These are phyloP conservation scores for Coelopa frigida DNA, from an alignment of 1,140 invertebrate species.

Conservation along the genomic window DNA sequence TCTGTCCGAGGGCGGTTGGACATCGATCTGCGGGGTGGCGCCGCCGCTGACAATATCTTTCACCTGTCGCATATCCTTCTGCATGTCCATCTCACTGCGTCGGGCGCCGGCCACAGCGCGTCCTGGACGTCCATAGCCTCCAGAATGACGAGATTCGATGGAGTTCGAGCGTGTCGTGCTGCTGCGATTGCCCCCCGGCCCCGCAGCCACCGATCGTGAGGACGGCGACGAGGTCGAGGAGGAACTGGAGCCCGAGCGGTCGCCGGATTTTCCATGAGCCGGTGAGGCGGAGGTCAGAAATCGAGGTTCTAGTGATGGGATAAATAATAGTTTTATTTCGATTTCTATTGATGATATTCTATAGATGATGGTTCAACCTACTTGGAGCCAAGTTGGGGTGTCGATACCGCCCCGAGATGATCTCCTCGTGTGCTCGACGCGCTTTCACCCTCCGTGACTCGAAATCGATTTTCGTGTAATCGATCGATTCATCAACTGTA, in stretches of 20 bases:
- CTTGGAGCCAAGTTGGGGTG: slow-evolving; percentile 39
- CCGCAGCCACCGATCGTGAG: slow-evolving; percentile 8
- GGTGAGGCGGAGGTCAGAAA: too few relatives aligned
- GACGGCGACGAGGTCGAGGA: slow-evolving; percentile 31
- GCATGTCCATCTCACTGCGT: slow-evolving; percentile 38
- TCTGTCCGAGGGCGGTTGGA: slow-evolving; percentile 32
- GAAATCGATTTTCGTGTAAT: slow-evolving; percentile 42
- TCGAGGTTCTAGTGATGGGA: slow-evolving; percentile 21
- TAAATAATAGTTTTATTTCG: background rate
- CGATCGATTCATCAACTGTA: slow-evolving; percentile 38
- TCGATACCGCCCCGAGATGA: slow-evolving; percentile 41
- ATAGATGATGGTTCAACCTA: slow-evolving; percentile 18
- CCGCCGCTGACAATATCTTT: slow-evolving; percentile 23
- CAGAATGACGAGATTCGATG: slow-evolving; percentile 34
- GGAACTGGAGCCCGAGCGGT: slow-evolving; percentile 24
- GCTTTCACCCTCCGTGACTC: slow-evolving; percentile 40
- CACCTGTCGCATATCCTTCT: slow-evolving; percentile 31
- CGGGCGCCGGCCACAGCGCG: slow-evolving; percentile 33
- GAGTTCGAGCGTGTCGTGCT: slow-evolving; percentile 36
- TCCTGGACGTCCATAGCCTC: slow-evolving; percentile 28
- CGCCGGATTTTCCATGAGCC: too few relatives aligned
- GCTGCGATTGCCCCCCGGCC: slow-evolving; percentile 24
- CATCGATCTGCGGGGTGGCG: slow-evolving; percentile 33
- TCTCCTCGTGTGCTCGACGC: slow-evolving; percentile 40
- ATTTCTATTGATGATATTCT: slow-evolving; percentile 4